phyloP scores from a whole-genome alignment of 2,797 vertebrate genomes.

The Myoxocephalus aenaeus region DNA sequence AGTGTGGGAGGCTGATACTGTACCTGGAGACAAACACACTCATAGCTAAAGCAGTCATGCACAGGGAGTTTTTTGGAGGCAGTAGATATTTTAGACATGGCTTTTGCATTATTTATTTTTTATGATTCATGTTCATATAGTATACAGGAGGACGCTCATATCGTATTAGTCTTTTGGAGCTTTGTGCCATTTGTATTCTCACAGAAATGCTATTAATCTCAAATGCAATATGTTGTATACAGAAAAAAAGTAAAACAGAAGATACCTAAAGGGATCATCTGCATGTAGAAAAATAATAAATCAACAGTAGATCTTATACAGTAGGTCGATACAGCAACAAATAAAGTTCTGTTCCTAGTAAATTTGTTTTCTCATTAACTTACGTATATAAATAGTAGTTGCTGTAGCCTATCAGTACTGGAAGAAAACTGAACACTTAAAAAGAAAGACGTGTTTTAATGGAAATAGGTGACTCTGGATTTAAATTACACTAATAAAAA shows the following conservation, averaged over 20 bases:
- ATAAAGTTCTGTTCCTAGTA: background rate
- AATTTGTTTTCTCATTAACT: background rate
- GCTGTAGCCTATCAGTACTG: background rate
- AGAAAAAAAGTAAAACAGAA: background rate
- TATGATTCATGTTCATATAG: slow-evolving; percentile 45
- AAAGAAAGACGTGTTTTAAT: background rate
- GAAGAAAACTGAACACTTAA: background rate
- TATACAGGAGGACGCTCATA: background rate
- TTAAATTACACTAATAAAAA: background rate
- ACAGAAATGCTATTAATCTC: background rate
- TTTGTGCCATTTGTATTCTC: background rate
- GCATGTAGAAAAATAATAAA: background rate
- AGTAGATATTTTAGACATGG: slow-evolving; percentile 50
- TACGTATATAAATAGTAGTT: background rate
- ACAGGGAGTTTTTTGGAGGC: slow-evolving; percentile 11
- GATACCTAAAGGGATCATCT: background rate
- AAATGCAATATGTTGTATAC: background rate
- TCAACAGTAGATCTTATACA: background rate
- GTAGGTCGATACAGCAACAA: background rate
- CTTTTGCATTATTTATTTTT: slow-evolving; percentile 31
- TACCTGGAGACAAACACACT: slow-evolving; percentile 62
- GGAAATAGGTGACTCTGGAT: background rate
- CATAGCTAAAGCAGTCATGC: slow-evolving; percentile 7
- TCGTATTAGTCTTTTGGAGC: slow-evolving; percentile 1
- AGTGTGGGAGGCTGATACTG: slow-evolving; percentile 55